phyloP scores from a whole-genome alignment of 2,888 invertebrate species.

The Agrochola lota region DNA sequence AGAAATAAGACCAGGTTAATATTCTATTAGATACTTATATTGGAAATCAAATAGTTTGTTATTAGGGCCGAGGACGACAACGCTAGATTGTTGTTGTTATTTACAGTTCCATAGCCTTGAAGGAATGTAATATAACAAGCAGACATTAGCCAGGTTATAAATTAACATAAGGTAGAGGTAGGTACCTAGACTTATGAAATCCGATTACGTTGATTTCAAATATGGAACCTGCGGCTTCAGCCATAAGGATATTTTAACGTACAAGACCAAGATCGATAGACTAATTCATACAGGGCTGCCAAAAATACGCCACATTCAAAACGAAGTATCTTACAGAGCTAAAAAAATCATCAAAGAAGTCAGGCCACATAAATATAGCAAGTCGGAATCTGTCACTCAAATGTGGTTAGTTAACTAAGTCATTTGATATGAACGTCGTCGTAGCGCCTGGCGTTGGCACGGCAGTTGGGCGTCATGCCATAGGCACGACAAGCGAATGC shows the following conservation, averaged over 20 bases:
- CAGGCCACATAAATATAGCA: slow-evolving; percentile 15
- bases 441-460: slow-evolving; percentile 56
- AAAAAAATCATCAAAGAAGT: slow-evolving; percentile 44
- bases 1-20: slow-evolving; percentile 51
- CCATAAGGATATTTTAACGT: too few relatives aligned
- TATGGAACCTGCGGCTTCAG: neutral
- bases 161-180: neutral
- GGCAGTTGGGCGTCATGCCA: slow-evolving; percentile 44
- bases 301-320: slow-evolving; percentile 20
- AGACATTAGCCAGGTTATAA: neutral
- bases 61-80: slow-evolving; percentile 15
- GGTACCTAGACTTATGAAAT: neutral
- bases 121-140: neutral
- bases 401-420: slow-evolving; percentile 27
- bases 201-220: neutral
- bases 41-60: slow-evolving; percentile 45
- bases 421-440: slow-evolving; percentile 35
- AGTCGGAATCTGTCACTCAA: slow-evolving; percentile 38
- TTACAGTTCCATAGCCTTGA: slow-evolving; percentile 12
- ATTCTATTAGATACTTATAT: slow-evolving; percentile 7
- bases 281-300: neutral
- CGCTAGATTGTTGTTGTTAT: slow-evolving; percentile 15
- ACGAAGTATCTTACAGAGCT: neutral
- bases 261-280: neutral
- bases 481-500: slow-evolving; percentile 26